Conservation (phyloP, 1,140 invertebrate genomes). For the Sarcophaga peregrina region DNA sequence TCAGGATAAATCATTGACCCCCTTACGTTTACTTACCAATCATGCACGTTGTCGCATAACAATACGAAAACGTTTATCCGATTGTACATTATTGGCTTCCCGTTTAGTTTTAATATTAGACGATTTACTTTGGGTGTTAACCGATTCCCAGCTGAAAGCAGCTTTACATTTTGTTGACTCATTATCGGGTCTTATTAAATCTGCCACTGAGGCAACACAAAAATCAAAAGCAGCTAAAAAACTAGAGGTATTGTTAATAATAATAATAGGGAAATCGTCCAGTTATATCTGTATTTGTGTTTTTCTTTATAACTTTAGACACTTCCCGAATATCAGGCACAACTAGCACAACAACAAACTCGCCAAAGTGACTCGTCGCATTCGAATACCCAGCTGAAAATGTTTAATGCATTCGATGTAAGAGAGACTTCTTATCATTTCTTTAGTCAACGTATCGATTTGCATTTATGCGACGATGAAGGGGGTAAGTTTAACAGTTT, state of each 20-base stretch:
- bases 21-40: constrained; percentile 92
- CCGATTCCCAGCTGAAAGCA: constrained; percentile 95
- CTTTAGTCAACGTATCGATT: constrained; percentile 90
- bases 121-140: constrained; percentile 97
- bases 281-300: not conserved
- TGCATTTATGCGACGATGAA: constrained; percentile 97
- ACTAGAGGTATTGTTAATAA: constrained; percentile 75
- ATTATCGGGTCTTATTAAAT: constrained; percentile 84
- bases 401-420: constrained; percentile 93
- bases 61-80: constrained; percentile 88
- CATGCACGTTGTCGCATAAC: constrained; percentile 95
- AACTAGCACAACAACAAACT: constrained; percentile 74
- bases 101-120: constrained; percentile 92
- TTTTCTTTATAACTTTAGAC: constrained; percentile 68
- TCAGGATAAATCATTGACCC: constrained; percentile 83
- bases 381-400: constrained; percentile 70
- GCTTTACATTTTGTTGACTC: constrained; percentile 94
- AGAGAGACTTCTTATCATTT: constrained; percentile 98
- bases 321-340: constrained; percentile 83
- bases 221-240: constrained; percentile 90
- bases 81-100: constrained; percentile 93
- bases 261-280: not conserved
- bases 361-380: constrained; percentile 69
- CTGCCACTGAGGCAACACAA: constrained; percentile 83
- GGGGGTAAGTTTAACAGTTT: constrained; percentile 73